Conservation (phyloP, 2,797 vertebrate genomes). For the Sitta carolinensis region DNA sequence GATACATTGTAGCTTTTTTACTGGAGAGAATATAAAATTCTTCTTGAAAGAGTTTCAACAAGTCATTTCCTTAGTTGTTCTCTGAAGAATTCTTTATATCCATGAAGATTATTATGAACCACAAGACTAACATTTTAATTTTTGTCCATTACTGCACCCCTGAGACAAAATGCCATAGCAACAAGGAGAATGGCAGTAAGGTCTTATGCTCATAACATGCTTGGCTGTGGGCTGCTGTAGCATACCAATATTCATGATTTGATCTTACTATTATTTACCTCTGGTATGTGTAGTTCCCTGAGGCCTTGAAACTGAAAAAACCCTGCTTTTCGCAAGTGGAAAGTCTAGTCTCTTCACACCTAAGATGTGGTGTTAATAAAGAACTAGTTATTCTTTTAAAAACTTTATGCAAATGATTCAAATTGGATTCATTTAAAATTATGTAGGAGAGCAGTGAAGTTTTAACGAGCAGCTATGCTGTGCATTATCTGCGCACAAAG, state of each 20-base stretch:
- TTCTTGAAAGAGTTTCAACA: conserved; percentile 24
- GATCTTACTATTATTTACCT: background rate
- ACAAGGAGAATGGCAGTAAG: conserved; percentile 11
- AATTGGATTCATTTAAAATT: conserved; percentile 77
- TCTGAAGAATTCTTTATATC: background rate
- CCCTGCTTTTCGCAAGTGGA: background rate
- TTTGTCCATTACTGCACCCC: background rate
- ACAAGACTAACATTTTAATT: background rate
- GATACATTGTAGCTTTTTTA: background rate
- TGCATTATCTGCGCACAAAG: conserved; percentile 75
- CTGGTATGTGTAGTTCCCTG: background rate
- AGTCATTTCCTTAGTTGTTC: conserved; percentile 16
- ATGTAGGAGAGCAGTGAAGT: conserved; percentile 68
- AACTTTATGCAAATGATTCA: conserved; percentile 67
- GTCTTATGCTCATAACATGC: background rate
- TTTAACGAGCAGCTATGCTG: conserved; percentile 69
- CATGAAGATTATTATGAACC: background rate
- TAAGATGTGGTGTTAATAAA: conserved; percentile 46
- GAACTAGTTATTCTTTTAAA: conserved; percentile 52
- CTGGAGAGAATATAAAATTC: background rate
- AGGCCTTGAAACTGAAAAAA: background rate
- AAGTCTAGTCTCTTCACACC: conserved; percentile 28
- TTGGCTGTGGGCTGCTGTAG: background rate
- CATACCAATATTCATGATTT: background rate
- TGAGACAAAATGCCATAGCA: conserved; percentile 22